These are phyloP conservation scores for Apolygus lucorum DNA, from an alignment of 1,140 invertebrate genomes.

Conservation along the genomic window DNA sequence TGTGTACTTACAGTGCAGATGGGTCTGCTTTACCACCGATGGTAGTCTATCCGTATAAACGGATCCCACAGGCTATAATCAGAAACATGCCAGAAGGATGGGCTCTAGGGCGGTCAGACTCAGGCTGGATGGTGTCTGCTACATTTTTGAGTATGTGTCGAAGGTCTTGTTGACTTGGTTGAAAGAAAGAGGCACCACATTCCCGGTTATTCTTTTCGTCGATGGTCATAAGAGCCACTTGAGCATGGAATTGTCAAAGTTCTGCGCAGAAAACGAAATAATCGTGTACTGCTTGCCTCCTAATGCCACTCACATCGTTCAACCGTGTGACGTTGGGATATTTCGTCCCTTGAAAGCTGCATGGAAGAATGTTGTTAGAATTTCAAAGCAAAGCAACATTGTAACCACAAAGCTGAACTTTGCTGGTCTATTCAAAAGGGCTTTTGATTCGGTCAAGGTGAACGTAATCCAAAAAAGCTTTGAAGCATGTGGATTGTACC, in stretches of 20 bases:
- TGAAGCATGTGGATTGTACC: too few species aligned
- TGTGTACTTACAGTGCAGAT: conserved; percentile 34
- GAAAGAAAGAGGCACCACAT: conserved; percentile 31
- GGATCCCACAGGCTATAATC: too few species aligned
- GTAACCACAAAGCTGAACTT: neutral
- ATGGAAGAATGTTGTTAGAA: conserved; percentile 33
- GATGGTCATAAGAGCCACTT: conserved; percentile 40
- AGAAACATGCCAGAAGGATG: too few species aligned
- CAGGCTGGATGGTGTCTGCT: too few species aligned
- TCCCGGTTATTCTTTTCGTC: conserved; percentile 32
- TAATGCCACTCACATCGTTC: conserved; percentile 41
- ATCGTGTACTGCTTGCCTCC: conserved; percentile 37
- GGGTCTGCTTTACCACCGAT: conserved; percentile 35
- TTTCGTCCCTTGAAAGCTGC: conserved; percentile 38
- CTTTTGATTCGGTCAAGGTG: neutral
- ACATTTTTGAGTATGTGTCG: too few species aligned
- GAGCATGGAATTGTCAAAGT: conserved; percentile 36
- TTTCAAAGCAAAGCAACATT: neutral
- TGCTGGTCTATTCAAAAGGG: neutral
- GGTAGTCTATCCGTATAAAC: too few species aligned
- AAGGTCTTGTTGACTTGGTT: conserved; percentile 35
- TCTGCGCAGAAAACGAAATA: conserved; percentile 37
- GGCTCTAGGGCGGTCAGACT: too few species aligned
- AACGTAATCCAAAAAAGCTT: conserved; percentile 35
- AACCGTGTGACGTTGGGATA: conserved; percentile 38